Conservation (phyloP, 2,888 invertebrate genomes). For the Athalia rosae region DNA sequence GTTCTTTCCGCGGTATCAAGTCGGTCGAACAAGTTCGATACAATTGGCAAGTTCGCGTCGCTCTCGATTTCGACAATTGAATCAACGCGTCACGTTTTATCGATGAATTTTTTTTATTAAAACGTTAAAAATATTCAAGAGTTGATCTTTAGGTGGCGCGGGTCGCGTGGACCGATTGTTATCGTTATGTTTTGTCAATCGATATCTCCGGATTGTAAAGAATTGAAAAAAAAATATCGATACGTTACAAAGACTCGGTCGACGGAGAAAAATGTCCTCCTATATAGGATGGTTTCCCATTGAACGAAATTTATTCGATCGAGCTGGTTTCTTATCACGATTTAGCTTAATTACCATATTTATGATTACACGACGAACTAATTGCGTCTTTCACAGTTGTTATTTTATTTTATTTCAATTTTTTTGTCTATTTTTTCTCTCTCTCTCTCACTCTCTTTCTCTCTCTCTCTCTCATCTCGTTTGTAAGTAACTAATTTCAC, state of each 20-base stretch:
- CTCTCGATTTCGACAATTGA: background rate
- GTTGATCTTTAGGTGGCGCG: no score
- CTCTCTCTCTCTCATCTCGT: background rate
- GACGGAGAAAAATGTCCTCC: background rate
- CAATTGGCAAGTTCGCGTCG: background rate
- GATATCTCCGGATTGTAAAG: no score
- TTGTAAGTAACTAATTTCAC: conserved; percentile 14
- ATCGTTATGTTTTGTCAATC: no score
- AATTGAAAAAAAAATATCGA: no score
- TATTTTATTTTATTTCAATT: background rate
- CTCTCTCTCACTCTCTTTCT: no score
- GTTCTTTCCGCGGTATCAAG: no score
- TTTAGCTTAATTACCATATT: conserved; percentile 37
- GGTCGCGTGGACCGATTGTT: no score
- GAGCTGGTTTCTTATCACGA: conserved; percentile 21
- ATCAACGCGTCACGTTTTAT: background rate
- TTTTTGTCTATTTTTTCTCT: background rate
- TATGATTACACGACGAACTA: conserved; percentile 35
- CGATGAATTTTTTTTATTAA: no score
- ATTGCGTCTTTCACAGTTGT: conserved; percentile 26
- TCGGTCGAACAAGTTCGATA: no score
- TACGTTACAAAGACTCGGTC: no score
- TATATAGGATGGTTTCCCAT: background rate
- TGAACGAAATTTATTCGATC: conserved; percentile 22
- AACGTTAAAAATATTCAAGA: no score